Conservation (phyloP, 2,888 invertebrate species). For the Sisyra nigra region DNA sequence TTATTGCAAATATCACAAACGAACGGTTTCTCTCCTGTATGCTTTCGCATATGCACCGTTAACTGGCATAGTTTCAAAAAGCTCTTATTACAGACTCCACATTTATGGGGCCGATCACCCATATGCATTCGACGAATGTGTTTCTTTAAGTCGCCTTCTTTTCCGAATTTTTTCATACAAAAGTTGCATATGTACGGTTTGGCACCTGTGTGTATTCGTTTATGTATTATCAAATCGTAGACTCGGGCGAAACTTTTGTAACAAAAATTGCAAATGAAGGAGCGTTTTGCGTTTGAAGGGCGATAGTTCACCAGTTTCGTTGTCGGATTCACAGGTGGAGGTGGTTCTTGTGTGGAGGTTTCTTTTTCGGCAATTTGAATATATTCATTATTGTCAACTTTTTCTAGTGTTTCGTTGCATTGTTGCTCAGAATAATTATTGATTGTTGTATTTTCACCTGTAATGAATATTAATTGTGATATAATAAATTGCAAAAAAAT, state of each 20-base stretch:
- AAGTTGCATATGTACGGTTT: conserved; percentile 6
- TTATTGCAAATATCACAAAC: conserved; percentile 5
- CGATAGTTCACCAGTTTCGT: not conserved
- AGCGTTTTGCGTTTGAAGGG: conserved; percentile 4
- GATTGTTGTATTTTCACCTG: too few relatives aligned
- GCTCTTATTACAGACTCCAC: conserved; percentile 6
- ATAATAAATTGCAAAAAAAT: too few relatives aligned
- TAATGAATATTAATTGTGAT: too few relatives aligned
- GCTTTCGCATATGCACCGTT: conserved; percentile 4
- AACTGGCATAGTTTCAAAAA: conserved; percentile 4
- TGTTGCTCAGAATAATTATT: too few relatives aligned
- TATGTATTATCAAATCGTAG: conserved; percentile 6
- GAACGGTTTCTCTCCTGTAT: conserved; percentile 4
- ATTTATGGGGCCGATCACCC: conserved; percentile 6
- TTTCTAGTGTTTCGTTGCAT: too few relatives aligned
- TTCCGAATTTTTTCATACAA: conserved; percentile 6
- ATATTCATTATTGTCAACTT: too few relatives aligned
- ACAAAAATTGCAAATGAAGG: conserved; percentile 7
- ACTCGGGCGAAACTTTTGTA: conserved; percentile 5
- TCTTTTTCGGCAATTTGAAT: too few relatives aligned
- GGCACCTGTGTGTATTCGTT: conserved; percentile 6
- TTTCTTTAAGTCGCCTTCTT: conserved; percentile 7
- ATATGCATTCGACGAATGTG: conserved; percentile 5
- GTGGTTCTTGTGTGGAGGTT: too few relatives aligned
- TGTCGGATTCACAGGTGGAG: not conserved